Percentiles rank a stretch among this genome's conserved stretches.
Conservation (phyloP, 2,797 vertebrate species). For the Todus mexicanus region DNA sequence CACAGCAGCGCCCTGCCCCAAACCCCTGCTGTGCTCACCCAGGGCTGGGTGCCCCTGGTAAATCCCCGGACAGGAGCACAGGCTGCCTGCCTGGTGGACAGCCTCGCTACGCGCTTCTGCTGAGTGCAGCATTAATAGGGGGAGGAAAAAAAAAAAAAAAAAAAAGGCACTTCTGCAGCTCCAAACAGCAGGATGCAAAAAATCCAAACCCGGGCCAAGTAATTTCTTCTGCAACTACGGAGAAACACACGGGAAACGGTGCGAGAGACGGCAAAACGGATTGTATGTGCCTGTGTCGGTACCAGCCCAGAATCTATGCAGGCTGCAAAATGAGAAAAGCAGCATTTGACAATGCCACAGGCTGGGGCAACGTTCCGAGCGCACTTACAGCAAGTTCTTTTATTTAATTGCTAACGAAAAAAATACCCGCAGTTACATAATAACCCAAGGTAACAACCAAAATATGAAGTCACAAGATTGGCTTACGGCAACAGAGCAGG, state of each 20-base stretch:
- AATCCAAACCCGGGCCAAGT: conserved; percentile 28
- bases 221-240: conserved; percentile 36
- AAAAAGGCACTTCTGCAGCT: conserved; percentile 59
- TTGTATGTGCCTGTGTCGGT: neutral
- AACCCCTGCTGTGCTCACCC: neutral
- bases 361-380: conserved; percentile 43
- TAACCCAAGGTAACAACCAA: conserved; percentile 20
- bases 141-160: neutral
- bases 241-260: neutral
- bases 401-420: neutral
- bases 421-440: conserved; percentile 37
- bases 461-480: neutral
- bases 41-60: neutral
- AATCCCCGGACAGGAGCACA: neutral
- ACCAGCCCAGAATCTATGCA: neutral
- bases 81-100: neutral
- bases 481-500: neutral
- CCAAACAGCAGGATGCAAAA: conserved; percentile 53
- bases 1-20: conserved; percentile 17
- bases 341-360: conserved; percentile 35
- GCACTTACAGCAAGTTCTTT: conserved; percentile 42
- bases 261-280: conserved; percentile 20
- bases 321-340: conserved; percentile 20
- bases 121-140: conserved; percentile 61
- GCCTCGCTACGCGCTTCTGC: conserved; percentile 46